These are phyloP conservation scores for Hemichromis elongatus DNA, from an alignment of 2,113 vertebrate species.

Conservation along the genomic window DNA sequence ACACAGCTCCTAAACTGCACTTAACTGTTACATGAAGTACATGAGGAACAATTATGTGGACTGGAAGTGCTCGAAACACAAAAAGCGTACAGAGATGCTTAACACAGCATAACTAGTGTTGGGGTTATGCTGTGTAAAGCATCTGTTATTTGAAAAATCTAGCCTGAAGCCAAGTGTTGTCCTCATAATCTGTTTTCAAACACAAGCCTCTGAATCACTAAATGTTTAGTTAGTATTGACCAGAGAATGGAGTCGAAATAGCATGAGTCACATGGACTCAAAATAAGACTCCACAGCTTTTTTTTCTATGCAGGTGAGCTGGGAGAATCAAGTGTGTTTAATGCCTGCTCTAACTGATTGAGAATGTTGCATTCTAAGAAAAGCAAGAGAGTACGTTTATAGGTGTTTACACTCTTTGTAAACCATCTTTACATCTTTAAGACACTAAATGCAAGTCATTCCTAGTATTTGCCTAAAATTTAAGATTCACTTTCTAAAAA, in stretches of 20 bases:
- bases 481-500: rapidly evolving
- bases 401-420: neutral
- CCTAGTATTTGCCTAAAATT: neutral
- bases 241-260: neutral
- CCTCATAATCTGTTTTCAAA: neutral
- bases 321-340: neutral
- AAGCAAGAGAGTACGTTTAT: neutral
- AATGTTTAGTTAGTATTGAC: neutral
- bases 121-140: neutral
- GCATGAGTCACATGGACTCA: neutral
- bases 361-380: neutral
- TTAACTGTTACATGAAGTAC: neutral
- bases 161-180: neutral
- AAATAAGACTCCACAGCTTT: neutral
- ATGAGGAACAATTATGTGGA: neutral
- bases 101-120: neutral
- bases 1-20: neutral
- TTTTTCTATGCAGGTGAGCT: neutral
- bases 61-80: neutral
- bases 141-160: neutral
- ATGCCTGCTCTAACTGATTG: neutral
- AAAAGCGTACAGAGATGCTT: neutral
- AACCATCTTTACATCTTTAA: neutral
- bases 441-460: neutral
- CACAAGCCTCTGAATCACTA: neutral